Percentiles rank a stretch among this genome's conserved stretches.
phyloP scores from a whole-genome alignment of 2,797 vertebrate species.

The Scolopax bukidnonensis region DNA sequence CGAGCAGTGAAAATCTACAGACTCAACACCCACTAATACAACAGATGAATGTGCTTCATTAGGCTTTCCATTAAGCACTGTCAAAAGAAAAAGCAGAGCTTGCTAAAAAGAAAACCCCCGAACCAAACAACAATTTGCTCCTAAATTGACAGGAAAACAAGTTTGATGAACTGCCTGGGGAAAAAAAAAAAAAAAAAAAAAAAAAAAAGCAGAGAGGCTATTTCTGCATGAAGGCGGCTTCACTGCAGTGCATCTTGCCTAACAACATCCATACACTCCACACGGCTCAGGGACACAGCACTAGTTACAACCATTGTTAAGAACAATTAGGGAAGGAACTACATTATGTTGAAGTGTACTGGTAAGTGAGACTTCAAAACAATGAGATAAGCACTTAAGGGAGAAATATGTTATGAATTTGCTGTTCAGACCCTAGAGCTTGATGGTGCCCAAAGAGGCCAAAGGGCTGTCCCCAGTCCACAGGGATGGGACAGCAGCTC shows the following conservation, averaged over 20 bases:
- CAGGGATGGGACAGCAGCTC: not conserved
- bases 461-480: not conserved
- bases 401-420: not conserved
- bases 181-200: fast-evolving
- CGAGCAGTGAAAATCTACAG: not conserved
- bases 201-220: not conserved
- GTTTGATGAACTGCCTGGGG: not conserved
- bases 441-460: not conserved
- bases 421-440: not conserved
- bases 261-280: not conserved
- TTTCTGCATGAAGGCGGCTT: not conserved
- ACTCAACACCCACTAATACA: not conserved
- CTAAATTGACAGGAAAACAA: not conserved
- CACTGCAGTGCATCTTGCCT: not conserved
- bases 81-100: not conserved
- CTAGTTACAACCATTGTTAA: not conserved
- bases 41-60: not conserved
- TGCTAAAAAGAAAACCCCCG: not conserved
- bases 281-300: not conserved
- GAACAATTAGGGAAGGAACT: not conserved
- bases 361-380: not conserved
- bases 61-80: not conserved
- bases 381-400: not conserved
- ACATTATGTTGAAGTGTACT: not conserved
- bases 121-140: not conserved